Percentiles rank a stretch among this genome's conserved stretches.
Evolutionary conservation across 64 coral and sea anemone genomes (phyloP).

Genomic region (Pocillopora verrucosa): DNA sequence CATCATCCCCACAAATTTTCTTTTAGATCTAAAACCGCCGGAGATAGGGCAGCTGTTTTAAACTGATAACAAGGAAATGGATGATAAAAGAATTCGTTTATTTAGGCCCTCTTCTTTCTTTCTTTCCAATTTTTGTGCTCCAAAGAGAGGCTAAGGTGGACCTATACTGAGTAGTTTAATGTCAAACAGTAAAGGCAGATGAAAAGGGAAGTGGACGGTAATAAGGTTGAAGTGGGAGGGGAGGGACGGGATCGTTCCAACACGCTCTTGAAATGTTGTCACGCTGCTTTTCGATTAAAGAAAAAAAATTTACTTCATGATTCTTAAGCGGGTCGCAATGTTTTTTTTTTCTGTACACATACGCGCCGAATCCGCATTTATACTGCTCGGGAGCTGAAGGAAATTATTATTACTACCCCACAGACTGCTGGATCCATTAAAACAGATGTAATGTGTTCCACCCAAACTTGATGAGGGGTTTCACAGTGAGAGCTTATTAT

Average conservation of each 20-base stretch:
- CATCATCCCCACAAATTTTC: neutral
- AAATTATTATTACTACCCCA: neutral
- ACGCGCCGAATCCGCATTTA: neutral
- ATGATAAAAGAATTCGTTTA: neutral
- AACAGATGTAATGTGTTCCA: neutral
- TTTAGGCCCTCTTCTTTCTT: neutral
- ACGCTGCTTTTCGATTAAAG: neutral
- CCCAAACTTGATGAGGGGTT: slow-evolving; percentile 10
- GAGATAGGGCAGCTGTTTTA: neutral
- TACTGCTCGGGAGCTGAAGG: neutral
- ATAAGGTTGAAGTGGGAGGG: neutral
- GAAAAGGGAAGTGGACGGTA: neutral
- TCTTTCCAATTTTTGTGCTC: neutral
- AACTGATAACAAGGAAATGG: neutral
- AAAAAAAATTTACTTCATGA: neutral
- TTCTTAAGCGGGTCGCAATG: neutral
- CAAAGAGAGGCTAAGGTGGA: neutral
- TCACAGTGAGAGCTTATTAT: neutral
- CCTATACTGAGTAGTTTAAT: neutral
- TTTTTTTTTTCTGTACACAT: neutral
- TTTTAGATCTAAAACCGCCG: neutral
- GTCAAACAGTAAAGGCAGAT: neutral
- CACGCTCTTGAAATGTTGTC: neutral
- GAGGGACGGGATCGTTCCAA: neutral
- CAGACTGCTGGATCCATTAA: neutral